A percentile compares a stretch with the other conserved stretches of the same genome.
phyloP scores from a whole-genome alignment of 1,140 invertebrate genomes.

The Orchesella cincta region DNA sequence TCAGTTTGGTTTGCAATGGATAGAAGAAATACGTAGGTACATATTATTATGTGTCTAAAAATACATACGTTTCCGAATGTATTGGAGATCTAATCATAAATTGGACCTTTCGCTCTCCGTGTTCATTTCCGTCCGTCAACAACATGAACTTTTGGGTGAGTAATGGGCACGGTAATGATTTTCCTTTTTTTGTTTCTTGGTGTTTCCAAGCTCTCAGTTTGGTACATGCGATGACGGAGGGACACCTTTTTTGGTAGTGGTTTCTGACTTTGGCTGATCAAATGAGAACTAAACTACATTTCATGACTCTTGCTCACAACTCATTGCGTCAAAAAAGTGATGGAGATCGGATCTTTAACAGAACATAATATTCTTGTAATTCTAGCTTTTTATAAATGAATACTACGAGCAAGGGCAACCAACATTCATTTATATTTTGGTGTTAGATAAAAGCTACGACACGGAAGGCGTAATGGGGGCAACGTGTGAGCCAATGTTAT shows the following conservation, averaged over 20 bases:
- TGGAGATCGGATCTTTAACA: conserved; percentile 27
- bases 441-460: no score
- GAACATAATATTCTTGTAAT: no score
- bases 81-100: conserved; percentile 6
- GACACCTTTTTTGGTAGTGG: not conserved
- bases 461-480: no score
- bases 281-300: conserved; percentile 21
- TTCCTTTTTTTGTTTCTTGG: not conserved
- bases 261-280: not conserved
- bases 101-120: conserved; percentile 11
- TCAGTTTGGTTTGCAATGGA: no score
- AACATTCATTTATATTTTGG: no score
- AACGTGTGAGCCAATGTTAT: no score
- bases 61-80: no score
- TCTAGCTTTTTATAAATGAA: no score
- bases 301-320: conserved; percentile 21
- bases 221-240: conserved; percentile 11
- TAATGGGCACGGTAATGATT: conserved; percentile 16
- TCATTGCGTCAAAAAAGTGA: conserved; percentile 20
- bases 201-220: not conserved
- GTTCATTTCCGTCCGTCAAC: conserved; percentile 28
- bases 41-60: no score
- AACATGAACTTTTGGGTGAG: conserved; percentile 10
- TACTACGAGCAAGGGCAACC: no score
- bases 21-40: no score